Base-by-base conservation (phyloP, 2,888 invertebrate genomes). In the Lasioglossum leucozonium region DNA sequence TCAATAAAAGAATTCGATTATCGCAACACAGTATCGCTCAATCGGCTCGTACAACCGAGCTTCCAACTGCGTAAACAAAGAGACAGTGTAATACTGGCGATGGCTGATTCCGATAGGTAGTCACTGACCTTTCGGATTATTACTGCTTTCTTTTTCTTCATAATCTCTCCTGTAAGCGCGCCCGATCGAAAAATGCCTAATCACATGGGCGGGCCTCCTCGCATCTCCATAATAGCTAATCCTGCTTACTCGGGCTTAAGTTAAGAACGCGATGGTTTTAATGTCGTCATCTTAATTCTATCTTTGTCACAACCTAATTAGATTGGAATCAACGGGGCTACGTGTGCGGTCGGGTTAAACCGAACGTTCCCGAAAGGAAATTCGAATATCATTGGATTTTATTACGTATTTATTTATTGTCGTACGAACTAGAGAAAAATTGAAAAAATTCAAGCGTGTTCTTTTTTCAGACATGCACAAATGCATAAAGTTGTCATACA, bases 171-270 rank as follows among this genome's bases (percentile, higher is more conserved):
- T 44, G 71, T 77, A 69, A 67, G 77, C 72, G 34, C 37, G 67
- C 34, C 44, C 34, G 47, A 47, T 51, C 44, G 62, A 26, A 67
- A 85, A 86, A 81, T 75, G 79, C 79, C 79, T 87, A 81, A 88
- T 88, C 88, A 82, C 71, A 86, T 86, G 88, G 88, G 86, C 88
- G 82, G 86, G 81, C 34, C 84, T 22, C 75, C 55, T 77, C 34
- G 78, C 67, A 82, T 79, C 79, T 71, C 82, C 69, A 67, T 65
- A 58, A 82, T 73, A 77, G 81, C 83, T 85, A 85, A 88, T 89
- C 88, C 88, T 71, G 76, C 88, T 89, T 86, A 88, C 67, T 40
- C 47, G 65, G 73, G 81, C 81, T 88, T 82, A 86, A 71, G 77
- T 79, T 78, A 47, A 71, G 72, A 37, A 40, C 26, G 76, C 84